Conservation (phyloP, 1,140 invertebrate species). For the Radopholus similis region DNA sequence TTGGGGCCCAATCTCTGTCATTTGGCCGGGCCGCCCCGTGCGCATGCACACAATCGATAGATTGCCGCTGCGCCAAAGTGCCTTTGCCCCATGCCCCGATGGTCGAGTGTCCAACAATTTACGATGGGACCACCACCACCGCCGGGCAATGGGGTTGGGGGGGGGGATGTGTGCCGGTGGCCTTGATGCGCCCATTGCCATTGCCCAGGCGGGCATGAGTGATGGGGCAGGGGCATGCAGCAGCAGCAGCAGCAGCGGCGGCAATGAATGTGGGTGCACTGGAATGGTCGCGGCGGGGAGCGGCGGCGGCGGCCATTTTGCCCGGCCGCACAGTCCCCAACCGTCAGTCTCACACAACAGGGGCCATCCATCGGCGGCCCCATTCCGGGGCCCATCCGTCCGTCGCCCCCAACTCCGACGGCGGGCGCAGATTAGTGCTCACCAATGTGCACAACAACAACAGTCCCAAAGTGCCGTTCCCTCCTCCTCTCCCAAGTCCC, state of each 20-base stretch:
- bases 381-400: neutral
- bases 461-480: neutral
- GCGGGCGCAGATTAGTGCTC: no score
- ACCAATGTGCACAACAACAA: neutral
- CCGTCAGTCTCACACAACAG: no score
- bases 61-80: neutral
- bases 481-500: neutral
- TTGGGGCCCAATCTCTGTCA: neutral
- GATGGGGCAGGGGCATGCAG: neutral
- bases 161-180: conserved; percentile 3
- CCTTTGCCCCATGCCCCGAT: neutral
- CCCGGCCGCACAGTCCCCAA: no score
- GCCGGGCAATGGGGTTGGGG: neutral
- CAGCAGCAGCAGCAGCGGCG: neutral
- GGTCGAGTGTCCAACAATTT: neutral
- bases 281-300: neutral
- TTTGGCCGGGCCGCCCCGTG: neutral
- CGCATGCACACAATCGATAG: neutral
- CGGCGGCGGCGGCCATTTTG: neutral
- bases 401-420: neutral
- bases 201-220: neutral
- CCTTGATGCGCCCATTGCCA: neutral
- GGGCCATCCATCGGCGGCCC: neutral
- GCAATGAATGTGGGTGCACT: no score
- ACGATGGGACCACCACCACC: neutral